A percentile compares a stretch with the other conserved stretches of the same genome.
phyloP scores from a whole-genome alignment of 1,140 invertebrate genomes.

The Lineus longissimus region DNA sequence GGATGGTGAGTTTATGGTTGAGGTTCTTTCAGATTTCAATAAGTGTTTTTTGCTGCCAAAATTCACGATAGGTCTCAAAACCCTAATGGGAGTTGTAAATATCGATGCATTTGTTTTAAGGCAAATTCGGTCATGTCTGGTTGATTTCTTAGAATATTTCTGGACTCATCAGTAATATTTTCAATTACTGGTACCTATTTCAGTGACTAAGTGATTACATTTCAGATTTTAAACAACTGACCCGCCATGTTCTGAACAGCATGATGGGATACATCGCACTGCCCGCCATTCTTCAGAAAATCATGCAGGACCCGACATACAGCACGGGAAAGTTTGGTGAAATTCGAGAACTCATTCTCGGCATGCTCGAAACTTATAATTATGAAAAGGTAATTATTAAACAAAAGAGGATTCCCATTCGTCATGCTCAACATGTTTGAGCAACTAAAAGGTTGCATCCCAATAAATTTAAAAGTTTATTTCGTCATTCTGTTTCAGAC shows the following conservation, averaged over 20 bases:
- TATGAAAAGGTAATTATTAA: slow-evolving; percentile 54
- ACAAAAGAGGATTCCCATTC: neutral
- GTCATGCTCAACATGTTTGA: too few relatives aligned
- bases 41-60: too few relatives aligned
- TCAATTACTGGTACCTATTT: too few relatives aligned
- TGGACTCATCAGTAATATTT: too few relatives aligned
- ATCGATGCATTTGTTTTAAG: too few relatives aligned
- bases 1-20: slow-evolving; percentile 28
- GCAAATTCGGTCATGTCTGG: too few relatives aligned
- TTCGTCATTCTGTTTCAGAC: too few relatives aligned
- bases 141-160: too few relatives aligned
- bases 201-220: too few relatives aligned
- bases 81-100: too few relatives aligned
- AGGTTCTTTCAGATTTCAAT: too few relatives aligned
- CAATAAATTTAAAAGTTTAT: neutral
- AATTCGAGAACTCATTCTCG: slow-evolving; percentile 57
- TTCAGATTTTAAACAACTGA: slow-evolving; percentile 54
- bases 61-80: too few relatives aligned
- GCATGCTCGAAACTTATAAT: slow-evolving; percentile 61
- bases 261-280: slow-evolving; percentile 62
- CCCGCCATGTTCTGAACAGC: slow-evolving; percentile 58
- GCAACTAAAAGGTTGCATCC: neutral
- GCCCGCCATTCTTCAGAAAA: slow-evolving; percentile 59
- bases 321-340: slow-evolving; percentile 59
- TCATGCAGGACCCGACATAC: slow-evolving; percentile 58